Percentiles rank a stretch among this genome's conserved stretches.
Evolutionary conservation across 2,797 vertebrate genomes (phyloP).

Genomic region (Knipowitschia caucasica): DNA sequence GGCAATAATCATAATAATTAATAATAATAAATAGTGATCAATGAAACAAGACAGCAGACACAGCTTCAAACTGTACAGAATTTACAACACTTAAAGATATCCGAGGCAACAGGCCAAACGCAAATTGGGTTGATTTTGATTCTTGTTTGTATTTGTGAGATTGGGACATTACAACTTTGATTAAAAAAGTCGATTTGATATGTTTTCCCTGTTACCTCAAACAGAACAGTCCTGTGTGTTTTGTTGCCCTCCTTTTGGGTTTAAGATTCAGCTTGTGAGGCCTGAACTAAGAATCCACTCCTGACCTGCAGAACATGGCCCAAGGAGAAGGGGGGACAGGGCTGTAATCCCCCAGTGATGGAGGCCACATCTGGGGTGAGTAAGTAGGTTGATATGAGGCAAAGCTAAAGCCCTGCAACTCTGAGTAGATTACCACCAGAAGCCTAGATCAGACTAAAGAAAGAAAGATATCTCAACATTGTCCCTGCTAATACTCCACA

Average conservation of each 20-base stretch:
- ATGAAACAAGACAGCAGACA: slow-evolving; percentile 84
- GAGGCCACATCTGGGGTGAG: slow-evolving; percentile 65
- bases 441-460: slow-evolving; percentile 44
- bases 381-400: slow-evolving; percentile 64
- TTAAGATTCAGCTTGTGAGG: slow-evolving; percentile 28
- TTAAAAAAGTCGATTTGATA: slow-evolving; percentile 7
- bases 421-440: slow-evolving; percentile 62
- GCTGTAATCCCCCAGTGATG: slow-evolving; percentile 61
- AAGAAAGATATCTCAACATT: slow-evolving; percentile 22
- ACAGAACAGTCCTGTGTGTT: neutral
- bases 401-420: slow-evolving; percentile 49
- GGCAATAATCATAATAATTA: slow-evolving; percentile 85
- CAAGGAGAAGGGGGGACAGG: slow-evolving; percentile 40
- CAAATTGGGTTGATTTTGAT: slow-evolving; percentile 24
- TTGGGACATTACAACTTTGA: slow-evolving; percentile 39
- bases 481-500: slow-evolving; percentile 41
- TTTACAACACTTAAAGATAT: slow-evolving; percentile 83
- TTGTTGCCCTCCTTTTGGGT: slow-evolving; percentile 2
- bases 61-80: slow-evolving; percentile 94
- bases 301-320: slow-evolving; percentile 40
- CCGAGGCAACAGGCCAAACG: slow-evolving; percentile 67
- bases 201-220: slow-evolving; percentile 11
- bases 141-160: slow-evolving; percentile 26
- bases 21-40: slow-evolving; percentile 83
- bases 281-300: slow-evolving; percentile 24